phyloP scores from a whole-genome alignment of 2,797 vertebrate species.

The Crocodylus rhombifer region DNA sequence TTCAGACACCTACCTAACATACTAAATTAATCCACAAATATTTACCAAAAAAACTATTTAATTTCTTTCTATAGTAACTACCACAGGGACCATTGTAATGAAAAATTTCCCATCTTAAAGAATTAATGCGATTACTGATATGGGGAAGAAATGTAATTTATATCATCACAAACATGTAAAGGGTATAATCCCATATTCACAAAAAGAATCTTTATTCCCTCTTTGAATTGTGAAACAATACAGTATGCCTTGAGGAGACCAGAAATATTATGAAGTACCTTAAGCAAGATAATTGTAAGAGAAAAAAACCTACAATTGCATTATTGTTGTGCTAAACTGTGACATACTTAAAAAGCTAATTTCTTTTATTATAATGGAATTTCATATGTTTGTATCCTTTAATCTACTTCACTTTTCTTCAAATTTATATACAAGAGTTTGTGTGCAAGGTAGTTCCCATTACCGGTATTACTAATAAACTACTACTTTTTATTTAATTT shows the following conservation, averaged over 20 bases:
- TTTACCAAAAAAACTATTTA: conserved; percentile 71
- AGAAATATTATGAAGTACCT: conserved; percentile 78
- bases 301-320: conserved; percentile 70
- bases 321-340: conserved; percentile 79
- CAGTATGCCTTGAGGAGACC: conserved; percentile 75
- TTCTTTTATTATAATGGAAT: conserved; percentile 78
- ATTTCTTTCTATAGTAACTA: conserved; percentile 74
- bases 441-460: conserved; percentile 47
- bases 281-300: conserved; percentile 76
- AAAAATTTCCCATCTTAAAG: conserved; percentile 76
- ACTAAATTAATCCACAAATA: conserved; percentile 73
- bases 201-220: conserved; percentile 75
- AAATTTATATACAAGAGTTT: conserved; percentile 50
- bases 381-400: conserved; percentile 64
- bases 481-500: not conserved
- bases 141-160: conserved; percentile 72
- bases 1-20: conserved; percentile 64
- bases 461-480: conserved; percentile 27
- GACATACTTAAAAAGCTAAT: conserved; percentile 78
- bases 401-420: conserved; percentile 62
- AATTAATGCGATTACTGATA: conserved; percentile 77
- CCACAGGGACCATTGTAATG: conserved; percentile 77
- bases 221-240: conserved; percentile 75
- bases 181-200: conserved; percentile 74
- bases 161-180: conserved; percentile 75